These are phyloP conservation scores for Stenichneumon culpator DNA, from an alignment of 2,888 invertebrate species.

Conservation along the genomic window DNA sequence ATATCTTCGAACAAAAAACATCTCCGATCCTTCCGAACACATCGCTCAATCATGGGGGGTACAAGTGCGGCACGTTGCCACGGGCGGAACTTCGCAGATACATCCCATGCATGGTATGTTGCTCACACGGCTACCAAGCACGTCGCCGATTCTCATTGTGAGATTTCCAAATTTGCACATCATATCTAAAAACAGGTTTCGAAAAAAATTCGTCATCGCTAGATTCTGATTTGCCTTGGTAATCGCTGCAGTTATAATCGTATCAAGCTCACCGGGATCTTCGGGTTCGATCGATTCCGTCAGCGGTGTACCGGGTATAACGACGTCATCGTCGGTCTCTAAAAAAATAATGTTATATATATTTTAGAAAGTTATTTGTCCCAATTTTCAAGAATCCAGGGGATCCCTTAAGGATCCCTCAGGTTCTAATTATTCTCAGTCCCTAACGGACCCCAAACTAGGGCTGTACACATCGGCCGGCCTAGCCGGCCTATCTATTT, in stretches of 20 bases:
- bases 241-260: no score
- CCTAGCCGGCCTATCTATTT: no score
- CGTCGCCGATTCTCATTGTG: conserved; percentile 68
- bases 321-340: conserved; percentile 70
- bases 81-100: conserved; percentile 72
- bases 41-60: conserved; percentile 25
- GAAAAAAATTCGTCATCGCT: background rate
- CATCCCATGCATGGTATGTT: conserved; percentile 59
- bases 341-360: conserved; percentile 33
- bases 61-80: conserved; percentile 59
- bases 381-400: no score
- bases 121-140: conserved; percentile 55
- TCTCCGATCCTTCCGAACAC: background rate
- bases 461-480: no score
- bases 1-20: conserved; percentile 15
- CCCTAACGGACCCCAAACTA: background rate
- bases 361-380: background rate
- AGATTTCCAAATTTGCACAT: conserved; percentile 70
- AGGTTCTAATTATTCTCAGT: background rate
- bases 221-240: background rate
- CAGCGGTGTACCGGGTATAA: conserved; percentile 40
- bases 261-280: conserved; percentile 26
- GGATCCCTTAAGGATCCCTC: background rate
- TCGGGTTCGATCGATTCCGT: background rate
- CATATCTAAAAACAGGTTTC: conserved; percentile 30